These are phyloP conservation scores for Brachionus manjavacas DNA, from an alignment of 1,140 invertebrate genomes.

Conservation along the genomic window DNA sequence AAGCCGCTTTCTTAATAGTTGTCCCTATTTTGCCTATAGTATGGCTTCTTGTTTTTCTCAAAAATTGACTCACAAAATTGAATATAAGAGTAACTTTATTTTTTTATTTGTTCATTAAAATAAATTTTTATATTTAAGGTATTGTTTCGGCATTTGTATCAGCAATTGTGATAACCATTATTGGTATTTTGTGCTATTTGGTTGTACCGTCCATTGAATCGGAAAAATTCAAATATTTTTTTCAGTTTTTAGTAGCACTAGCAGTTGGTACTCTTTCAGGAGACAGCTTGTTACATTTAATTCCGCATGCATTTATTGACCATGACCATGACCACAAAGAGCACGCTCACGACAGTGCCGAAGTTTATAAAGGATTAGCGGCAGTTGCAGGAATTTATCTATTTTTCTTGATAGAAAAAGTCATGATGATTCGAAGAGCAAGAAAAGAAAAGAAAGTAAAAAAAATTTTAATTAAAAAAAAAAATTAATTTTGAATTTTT, in stretches of 20 bases:
- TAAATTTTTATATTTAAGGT: neutral
- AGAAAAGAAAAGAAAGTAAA: constrained; percentile 26
- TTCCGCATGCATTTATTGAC: constrained; percentile 41
- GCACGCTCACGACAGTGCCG: neutral
- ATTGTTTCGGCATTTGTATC: constrained; percentile 17
- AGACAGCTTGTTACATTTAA: constrained; percentile 43
- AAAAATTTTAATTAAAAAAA: neutral
- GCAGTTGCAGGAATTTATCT: constrained; percentile 49
- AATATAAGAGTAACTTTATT: neutral
- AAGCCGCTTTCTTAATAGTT: neutral
- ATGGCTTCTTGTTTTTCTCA: neutral
- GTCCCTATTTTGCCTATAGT: neutral
- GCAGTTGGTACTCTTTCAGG: constrained; percentile 40
- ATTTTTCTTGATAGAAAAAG: constrained; percentile 51
- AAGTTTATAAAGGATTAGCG: constrained; percentile 47
- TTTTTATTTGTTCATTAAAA: neutral
- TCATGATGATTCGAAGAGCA: constrained; percentile 44
- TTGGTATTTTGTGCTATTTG: constrained; percentile 25
- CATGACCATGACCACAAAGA: neutral
- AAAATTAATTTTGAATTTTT: neutral
- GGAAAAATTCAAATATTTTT: neutral
- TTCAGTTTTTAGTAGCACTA: constrained; percentile 43
- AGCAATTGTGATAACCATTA: neutral
- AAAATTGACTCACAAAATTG: neutral
- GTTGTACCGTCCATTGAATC: neutral